Evolutionary conservation across 2,888 invertebrate genomes (phyloP), one percentile per base, ranked within the genome.

Genomic region (Drosophila borealis): DNA sequence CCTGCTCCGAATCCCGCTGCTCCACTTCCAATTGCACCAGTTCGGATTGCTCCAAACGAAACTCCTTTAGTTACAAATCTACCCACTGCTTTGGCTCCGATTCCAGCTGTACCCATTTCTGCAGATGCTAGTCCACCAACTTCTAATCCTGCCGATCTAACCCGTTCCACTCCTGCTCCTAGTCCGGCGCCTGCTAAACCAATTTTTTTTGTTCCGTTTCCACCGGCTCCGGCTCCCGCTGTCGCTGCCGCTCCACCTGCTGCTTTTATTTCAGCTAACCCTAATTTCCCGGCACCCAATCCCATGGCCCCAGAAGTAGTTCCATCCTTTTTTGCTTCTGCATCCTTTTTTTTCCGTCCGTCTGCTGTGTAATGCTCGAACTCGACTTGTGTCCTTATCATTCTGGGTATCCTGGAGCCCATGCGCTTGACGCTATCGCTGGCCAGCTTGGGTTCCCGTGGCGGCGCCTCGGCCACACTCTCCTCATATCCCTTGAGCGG

Each of bases 371-470:
- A 13, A 1, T 19, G 44, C 4, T 19, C 44, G 2, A n/a, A 14
- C 5, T 25, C 13, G 9, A 3, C 25, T 0, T 3, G 6, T 11
- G 36, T 11, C 19, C 14, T 57, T 4, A 76, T 71, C 21, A 56
- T 51, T 13, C 64, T 17, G 3, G 73, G 77, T 53, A 74, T 74
- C 4, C 39, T 39, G 0, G 73, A 74, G 2, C 25, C 37, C 46
- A 21, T 42, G 1, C 21, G 46, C 10, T 64, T 46, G 13, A 4
- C 34, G 2, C n/a, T 29, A 10, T 17, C 48, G 6, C 3, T 11
- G 3, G 14, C 2, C 33, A 3, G 33, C 29, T 46, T 33, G 9
- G 13, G 2, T 3, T 46, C 14, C 5, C 6, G 10, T 10, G 9
- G 37, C n/a, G 8, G 6, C 37, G 9, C n/a, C 9, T 25, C 9